These are phyloP conservation scores for Atrina japonica DNA, from an alignment of 2,888 invertebrate genomes.

Conservation along the genomic window DNA sequence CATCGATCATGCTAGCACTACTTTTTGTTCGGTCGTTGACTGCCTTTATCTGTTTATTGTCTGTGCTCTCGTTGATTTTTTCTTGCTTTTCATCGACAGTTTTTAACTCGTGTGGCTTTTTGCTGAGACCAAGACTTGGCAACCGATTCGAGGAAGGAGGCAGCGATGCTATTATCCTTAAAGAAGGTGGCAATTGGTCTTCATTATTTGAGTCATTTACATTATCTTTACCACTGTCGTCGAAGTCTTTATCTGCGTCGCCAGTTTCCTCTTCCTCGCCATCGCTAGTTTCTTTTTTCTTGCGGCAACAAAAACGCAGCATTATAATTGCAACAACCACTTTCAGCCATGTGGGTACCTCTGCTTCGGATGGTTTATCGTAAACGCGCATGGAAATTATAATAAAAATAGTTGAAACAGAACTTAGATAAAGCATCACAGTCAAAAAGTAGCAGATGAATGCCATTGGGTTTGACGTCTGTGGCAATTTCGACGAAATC, in stretches of 20 bases:
- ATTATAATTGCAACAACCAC: constrained; percentile 28
- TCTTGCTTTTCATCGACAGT: too few relatives aligned
- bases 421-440: constrained; percentile 40
- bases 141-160: too few relatives aligned
- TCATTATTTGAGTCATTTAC: too few relatives aligned
- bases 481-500: constrained; percentile 49
- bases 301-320: constrained; percentile 31
- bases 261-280: constrained; percentile 1
- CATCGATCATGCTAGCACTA: too few relatives aligned
- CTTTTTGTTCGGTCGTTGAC: too few relatives aligned
- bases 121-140: too few relatives aligned
- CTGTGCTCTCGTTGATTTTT: too few relatives aligned
- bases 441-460: constrained; percentile 48
- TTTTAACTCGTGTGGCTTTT: too few relatives aligned
- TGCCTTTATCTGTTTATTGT: too few relatives aligned
- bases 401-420: constrained; percentile 38
- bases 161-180: too few relatives aligned
- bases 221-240: not conserved
- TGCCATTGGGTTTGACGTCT: constrained; percentile 52
- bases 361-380: constrained; percentile 28
- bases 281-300: constrained; percentile 18
- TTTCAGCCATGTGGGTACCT: constrained; percentile 19
- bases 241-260: not conserved
- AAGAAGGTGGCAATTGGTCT: too few relatives aligned
- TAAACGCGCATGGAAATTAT: constrained; percentile 46